Conservation (phyloP, 2,888 invertebrate genomes). For the Melinaea menophilus region DNA sequence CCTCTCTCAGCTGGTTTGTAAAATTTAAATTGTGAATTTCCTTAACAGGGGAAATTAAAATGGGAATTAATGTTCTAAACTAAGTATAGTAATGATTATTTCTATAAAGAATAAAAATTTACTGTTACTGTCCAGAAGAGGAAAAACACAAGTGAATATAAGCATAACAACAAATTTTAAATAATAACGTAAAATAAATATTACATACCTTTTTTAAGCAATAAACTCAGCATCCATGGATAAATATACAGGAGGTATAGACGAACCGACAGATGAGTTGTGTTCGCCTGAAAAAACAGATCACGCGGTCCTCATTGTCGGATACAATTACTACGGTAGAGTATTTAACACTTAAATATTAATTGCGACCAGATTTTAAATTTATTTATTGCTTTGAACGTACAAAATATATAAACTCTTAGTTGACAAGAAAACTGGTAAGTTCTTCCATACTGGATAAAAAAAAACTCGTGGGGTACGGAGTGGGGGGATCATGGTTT, state of each 20-base stretch:
- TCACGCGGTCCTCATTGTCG: conserved; percentile 46
- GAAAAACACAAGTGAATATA: not conserved
- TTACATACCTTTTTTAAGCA: conserved; percentile 36
- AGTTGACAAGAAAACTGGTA: conserved; percentile 33
- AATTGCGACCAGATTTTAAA: too few species aligned
- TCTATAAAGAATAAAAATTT: not conserved
- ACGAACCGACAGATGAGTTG: conserved; percentile 40
- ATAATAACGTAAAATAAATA: not conserved
- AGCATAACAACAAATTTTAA: not conserved
- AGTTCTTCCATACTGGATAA: conserved; percentile 51
- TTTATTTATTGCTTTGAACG: too few species aligned
- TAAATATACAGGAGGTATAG: conserved; percentile 38
- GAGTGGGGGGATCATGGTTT: conserved; percentile 50
- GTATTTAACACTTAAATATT: too few species aligned
- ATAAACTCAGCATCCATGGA: conserved; percentile 51
- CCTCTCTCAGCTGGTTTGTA: conserved; percentile 42
- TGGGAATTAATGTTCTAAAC: too few species aligned
- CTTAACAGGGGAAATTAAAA: not conserved
- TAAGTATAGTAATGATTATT: not conserved
- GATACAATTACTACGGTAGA: conserved; percentile 39
- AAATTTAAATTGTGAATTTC: not conserved
- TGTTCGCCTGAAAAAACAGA: conserved; percentile 38
- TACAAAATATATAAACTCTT: conserved; percentile 20
- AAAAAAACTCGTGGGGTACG: conserved; percentile 59
- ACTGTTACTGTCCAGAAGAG: too few species aligned